These are phyloP conservation scores for Parambassis ranga DNA, from an alignment of 2,797 vertebrate species.

Conservation along the genomic window DNA sequence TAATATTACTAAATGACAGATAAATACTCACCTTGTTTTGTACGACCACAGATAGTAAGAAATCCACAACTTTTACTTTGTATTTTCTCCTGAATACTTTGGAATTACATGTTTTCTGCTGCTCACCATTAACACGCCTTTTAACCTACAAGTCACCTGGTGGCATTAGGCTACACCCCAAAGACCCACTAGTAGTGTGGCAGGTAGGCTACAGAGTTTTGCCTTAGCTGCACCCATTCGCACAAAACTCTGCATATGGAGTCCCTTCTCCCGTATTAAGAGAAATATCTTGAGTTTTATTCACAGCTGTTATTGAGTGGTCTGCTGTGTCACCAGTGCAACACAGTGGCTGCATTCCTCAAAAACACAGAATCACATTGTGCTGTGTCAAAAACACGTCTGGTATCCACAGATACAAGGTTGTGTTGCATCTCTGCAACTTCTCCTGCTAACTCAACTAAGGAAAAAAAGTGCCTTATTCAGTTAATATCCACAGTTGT, in stretches of 20 bases:
- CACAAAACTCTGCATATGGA: slow-evolving; percentile 42
- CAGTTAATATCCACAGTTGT: slow-evolving; percentile 59
- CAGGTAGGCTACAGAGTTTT: slow-evolving; percentile 42
- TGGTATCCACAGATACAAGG: slow-evolving; percentile 37
- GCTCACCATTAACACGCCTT: slow-evolving; percentile 58
- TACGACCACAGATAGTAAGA: slow-evolving; percentile 31
- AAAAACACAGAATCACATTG: slow-evolving; percentile 37
- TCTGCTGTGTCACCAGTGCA: slow-evolving; percentile 5
- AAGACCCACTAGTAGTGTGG: slow-evolving; percentile 63
- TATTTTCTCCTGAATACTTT: slow-evolving; percentile 30
- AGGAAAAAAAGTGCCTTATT: slow-evolving; percentile 84
- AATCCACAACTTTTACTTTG: slow-evolving; percentile 20
- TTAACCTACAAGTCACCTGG: slow-evolving; percentile 50
- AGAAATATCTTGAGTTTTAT: slow-evolving; percentile 20
- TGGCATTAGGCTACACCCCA: slow-evolving; percentile 74
- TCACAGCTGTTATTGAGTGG: slow-evolving; percentile 10
- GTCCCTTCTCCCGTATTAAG: slow-evolving; percentile 27
- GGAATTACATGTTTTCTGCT: slow-evolving; percentile 46
- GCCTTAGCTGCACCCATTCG: slow-evolving; percentile 51
- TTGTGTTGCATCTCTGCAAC: slow-evolving; percentile 47
- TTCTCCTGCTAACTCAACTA: slow-evolving; percentile 43
- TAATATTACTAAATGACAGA: slow-evolving; percentile 57
- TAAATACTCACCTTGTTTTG: slow-evolving; percentile 41
- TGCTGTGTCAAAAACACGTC: slow-evolving; percentile 41
- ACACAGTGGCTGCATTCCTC: slow-evolving; percentile 50